Percentiles rank a stretch among this genome's conserved stretches.
phyloP scores from a whole-genome alignment of 1,140 invertebrate species.

The Belonocnema kinseyi region DNA sequence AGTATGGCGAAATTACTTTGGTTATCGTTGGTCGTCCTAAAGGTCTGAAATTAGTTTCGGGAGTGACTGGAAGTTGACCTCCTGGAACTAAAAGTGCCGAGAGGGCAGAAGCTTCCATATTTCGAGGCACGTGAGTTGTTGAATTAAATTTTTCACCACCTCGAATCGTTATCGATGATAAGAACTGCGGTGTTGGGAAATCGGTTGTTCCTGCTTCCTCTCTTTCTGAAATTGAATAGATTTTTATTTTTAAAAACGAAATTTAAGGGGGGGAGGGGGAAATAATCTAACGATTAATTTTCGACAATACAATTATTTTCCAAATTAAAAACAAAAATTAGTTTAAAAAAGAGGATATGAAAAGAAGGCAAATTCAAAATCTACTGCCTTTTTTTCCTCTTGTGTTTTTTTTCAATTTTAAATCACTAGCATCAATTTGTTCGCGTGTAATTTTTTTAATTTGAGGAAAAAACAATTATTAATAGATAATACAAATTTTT shows the following conservation, averaged over 20 bases:
- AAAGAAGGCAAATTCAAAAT: too few relatives aligned
- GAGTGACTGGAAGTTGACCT: constrained; percentile 71
- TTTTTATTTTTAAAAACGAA: neutral
- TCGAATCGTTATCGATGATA: constrained; percentile 27
- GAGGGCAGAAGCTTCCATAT: constrained; percentile 70
- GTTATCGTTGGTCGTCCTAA: constrained; percentile 79
- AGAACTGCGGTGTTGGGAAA: constrained; percentile 9
- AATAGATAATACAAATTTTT: too few relatives aligned
- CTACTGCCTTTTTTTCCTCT: too few relatives aligned
- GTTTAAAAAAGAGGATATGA: too few relatives aligned
- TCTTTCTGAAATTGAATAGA: neutral
- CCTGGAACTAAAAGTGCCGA: constrained; percentile 79
- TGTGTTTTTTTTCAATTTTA: too few relatives aligned
- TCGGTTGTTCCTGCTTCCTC: constrained; percentile 16
- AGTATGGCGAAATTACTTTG: constrained; percentile 78
- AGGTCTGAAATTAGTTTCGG: constrained; percentile 50
- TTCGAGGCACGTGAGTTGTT: constrained; percentile 42
- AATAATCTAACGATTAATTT: constrained; percentile 20
- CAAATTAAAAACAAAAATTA: too few relatives aligned
- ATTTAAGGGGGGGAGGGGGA: too few relatives aligned
- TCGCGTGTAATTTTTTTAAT: too few relatives aligned
- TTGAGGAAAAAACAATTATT: too few relatives aligned
- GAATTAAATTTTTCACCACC: constrained; percentile 33
- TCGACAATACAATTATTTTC: neutral
- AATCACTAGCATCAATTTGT: too few relatives aligned